Percentiles rank a stretch among this genome's conserved stretches.
Evolutionary conservation across 2,113 vertebrate genomes (phyloP).

Genomic region (Strix uralensis): DNA sequence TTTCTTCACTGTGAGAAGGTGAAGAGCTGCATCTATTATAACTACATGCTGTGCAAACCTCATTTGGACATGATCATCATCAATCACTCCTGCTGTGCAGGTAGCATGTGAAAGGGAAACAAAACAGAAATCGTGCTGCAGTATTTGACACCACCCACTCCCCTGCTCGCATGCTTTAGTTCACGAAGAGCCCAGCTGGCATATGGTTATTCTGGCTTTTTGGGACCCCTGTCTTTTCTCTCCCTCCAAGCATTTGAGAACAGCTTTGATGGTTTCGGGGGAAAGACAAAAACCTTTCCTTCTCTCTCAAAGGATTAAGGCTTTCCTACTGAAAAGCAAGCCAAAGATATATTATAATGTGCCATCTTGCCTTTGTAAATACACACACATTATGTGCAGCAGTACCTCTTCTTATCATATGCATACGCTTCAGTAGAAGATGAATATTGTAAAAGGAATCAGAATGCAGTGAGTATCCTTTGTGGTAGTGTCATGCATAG

Average conservation of each 20-base stretch:
- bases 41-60: conserved; percentile 36
- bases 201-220: neutral
- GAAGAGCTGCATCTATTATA: neutral
- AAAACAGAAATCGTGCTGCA: conserved; percentile 34
- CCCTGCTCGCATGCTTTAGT: neutral
- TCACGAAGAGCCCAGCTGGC: neutral
- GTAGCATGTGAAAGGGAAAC: conserved; percentile 49
- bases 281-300: neutral
- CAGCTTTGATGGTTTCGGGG: neutral
- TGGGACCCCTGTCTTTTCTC: neutral
- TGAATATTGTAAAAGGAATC: neutral
- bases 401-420: neutral
- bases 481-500: neutral
- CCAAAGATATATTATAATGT: neutral
- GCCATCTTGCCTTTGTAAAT: neutral
- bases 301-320: neutral
- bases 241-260: neutral
- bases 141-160: neutral
- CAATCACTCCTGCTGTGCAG: conserved; percentile 45
- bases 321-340: neutral
- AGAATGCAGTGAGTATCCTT: neutral
- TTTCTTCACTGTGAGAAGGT: neutral
- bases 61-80: conserved; percentile 45
- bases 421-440: neutral
- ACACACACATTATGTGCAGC: neutral